These are phyloP conservation scores for Procavia capensis DNA, from an alignment of 2,113 vertebrate species.

Conservation along the genomic window DNA sequence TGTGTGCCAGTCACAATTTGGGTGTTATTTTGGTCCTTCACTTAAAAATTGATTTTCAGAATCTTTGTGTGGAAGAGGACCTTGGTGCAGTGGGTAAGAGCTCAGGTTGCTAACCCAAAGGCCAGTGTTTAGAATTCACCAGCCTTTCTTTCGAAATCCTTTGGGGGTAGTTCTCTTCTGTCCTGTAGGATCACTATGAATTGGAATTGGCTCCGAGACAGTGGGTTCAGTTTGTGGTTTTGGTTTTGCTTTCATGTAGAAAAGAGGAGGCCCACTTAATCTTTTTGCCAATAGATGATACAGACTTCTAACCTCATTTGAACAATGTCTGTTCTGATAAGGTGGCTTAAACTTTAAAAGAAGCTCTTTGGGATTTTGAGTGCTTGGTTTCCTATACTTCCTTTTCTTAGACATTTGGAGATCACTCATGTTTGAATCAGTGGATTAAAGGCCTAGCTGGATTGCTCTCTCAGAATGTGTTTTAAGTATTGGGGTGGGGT, in stretches of 20 bases:
- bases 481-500: not conserved
- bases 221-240: too few species aligned
- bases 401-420: not conserved
- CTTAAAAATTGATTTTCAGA: not conserved
- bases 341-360: constrained; percentile 46
- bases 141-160: too few species aligned
- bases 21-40: not conserved
- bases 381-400: constrained; percentile 47
- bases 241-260: not conserved
- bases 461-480: constrained; percentile 10
- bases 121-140: too few species aligned
- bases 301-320: not conserved
- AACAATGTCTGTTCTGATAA: constrained; percentile 18
- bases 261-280: not conserved
- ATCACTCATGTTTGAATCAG: constrained; percentile 10
- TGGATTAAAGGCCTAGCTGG: not conserved
- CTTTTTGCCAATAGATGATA: not conserved
- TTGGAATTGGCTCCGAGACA: too few species aligned
- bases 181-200: too few species aligned
- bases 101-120: too few species aligned
- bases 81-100: too few species aligned
- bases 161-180: too few species aligned
- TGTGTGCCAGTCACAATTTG: not conserved
- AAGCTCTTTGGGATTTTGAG: constrained; percentile 51
- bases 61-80: not conserved